Evolutionary conservation across 2,797 vertebrate species (phyloP), one percentile per base, ranked within the genome.

Genomic region (Pseudopleuronectes americanus): DNA sequence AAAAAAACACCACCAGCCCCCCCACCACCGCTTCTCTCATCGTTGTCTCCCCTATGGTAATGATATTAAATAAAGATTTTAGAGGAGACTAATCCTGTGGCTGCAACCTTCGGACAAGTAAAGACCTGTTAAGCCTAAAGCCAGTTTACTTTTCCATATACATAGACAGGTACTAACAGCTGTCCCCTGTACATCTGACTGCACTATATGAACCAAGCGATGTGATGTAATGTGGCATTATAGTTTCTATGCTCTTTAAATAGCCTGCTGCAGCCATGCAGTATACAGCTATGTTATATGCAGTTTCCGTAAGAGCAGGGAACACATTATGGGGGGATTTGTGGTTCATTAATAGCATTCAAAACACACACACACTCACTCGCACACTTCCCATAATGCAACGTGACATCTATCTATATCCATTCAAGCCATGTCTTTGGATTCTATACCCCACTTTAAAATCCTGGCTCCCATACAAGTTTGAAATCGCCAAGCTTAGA

Each of bases 151-250:
- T 75, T 73, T 70, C 71, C 33, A 54, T 68, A 69, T 68, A 76
- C 55, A 76, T 47, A 70, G 47, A 76, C 72, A 83, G 77, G 60
- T 78, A 68, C 70, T 9, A 76, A 69, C 79, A 79, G 75, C 77
- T 77, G 84, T 64, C 55, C 67, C 13, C 57, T 59, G 67, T 47
- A 47, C 45, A 60, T 77, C 69, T 81, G 56, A 81, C 69, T 75
- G 59, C 57, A 57, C 47, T 13, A 38, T 12, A 17, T 81, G 65
- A 76, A 71, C 57, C 38, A 61, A 43, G 38, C 68, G 48, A 81
- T 74, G 61, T 76, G 68, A 85, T 74, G 41, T 71, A 77, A 72
- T 58, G 24, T 24, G 19, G 58, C 60, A 53, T 74, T 73, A 64
- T 48, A 58, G 55, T 56, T 71, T 81, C 48, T 68, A 19, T 76